Evolutionary conservation across 2,113 vertebrate species (phyloP), one percentile per base, ranked within the genome.

Genomic region (Nycticebus coucang): DNA sequence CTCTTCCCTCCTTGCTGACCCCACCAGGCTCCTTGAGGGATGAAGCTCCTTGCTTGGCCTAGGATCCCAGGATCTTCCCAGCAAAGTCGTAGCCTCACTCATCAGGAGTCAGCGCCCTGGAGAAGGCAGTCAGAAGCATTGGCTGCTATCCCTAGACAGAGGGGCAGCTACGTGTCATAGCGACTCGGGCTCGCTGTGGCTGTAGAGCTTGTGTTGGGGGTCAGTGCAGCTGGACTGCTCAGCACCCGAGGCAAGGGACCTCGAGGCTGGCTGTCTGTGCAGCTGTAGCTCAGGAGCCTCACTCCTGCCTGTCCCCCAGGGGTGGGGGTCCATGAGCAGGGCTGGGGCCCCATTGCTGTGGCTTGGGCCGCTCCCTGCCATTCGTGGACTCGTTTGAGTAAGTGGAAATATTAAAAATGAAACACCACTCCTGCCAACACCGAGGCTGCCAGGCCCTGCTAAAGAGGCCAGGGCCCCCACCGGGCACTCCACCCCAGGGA

Each of bases 381-480:
- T 33, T 45, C 28, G 11, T 2, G 30, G 83, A 55, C 57, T 75
- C 4, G 0, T 72, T 12, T 21, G 41, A 79, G 10, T 45, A 89
- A 89, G 77, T 92, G 75, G 88, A 93, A 89, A 77, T 60, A 89
- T 94, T 91, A 75, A 89, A 93, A 95, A 57, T 95, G 87, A 90
- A 26, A 28, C 7, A 0, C 30, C 21, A 0, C 30, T 12, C 33
- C 90, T 53, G 24, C 75, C 45, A 11, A 0, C 59, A 1, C 5
- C 10, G 79, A 71, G 68, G 62, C 95, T n/a, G 24, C 69, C 84
- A 45, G 80, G 9, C 90, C 64, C 60, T 5, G 59, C 72, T 95
- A 98, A 98, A 7, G 95, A 97, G 96, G 97, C 96, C 95, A 84
- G 77, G 0, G 24, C 88, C 83, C 35, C 0, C 5, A 0, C 5